Evolutionary conservation across 2,113 vertebrate genomes (phyloP).

Genomic region (Xyrauchen texanus): DNA sequence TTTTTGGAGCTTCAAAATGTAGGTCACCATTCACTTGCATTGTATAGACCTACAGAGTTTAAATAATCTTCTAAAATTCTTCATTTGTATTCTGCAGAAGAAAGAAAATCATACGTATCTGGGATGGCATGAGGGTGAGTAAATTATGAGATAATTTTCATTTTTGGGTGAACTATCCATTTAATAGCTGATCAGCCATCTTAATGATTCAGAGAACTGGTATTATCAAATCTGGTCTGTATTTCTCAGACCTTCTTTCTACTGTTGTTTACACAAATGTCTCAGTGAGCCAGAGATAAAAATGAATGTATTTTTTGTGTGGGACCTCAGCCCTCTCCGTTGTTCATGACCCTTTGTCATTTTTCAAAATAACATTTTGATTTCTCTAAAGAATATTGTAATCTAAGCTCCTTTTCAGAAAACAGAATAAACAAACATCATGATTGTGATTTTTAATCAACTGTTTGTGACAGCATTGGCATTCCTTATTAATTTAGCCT

Average conservation of each 20-base stretch:
- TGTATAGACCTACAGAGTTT: too few relatives aligned
- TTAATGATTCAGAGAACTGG: too few relatives aligned
- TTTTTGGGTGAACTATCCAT: too few relatives aligned
- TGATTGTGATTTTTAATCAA: neutral
- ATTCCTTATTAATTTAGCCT: neutral
- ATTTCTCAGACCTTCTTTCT: slow-evolving; percentile 22
- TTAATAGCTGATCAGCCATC: too few relatives aligned
- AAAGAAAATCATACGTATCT: too few relatives aligned
- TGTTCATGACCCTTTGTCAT: slow-evolving; percentile 16
- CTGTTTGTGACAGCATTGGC: neutral
- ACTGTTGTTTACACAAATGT: slow-evolving; percentile 6
- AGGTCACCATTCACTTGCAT: too few relatives aligned
- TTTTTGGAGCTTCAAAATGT: too few relatives aligned
- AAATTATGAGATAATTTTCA: too few relatives aligned
- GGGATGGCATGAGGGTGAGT: too few relatives aligned
- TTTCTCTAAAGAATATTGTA: slow-evolving; percentile 15
- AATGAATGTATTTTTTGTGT: neutral
- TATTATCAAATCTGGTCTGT: too few relatives aligned
- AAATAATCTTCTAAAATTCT: too few relatives aligned
- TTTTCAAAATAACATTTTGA: slow-evolving; percentile 19
- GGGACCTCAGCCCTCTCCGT: neutral
- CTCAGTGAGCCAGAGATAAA: neutral
- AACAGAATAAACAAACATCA: neutral
- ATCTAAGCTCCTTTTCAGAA: neutral
- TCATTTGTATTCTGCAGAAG: too few relatives aligned